Evolutionary conservation across 2,797 vertebrate species (phyloP), one percentile per base, ranked within the genome.

Genomic region (Cryptoblepharus egeriae): DNA sequence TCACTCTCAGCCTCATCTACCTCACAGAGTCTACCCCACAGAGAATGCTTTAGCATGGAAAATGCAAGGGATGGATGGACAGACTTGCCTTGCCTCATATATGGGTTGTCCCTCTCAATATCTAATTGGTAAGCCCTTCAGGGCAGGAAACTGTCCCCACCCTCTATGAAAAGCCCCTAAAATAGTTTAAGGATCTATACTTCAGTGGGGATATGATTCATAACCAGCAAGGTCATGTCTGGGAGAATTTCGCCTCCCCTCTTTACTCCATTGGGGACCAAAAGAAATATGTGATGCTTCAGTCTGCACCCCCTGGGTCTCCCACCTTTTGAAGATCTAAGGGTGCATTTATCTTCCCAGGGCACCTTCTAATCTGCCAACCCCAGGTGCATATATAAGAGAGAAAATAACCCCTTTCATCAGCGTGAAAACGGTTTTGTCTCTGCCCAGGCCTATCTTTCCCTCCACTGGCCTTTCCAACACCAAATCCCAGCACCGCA

Each of bases 281-380:
- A 49, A 49, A 49, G 11, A 12, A 49, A 49, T 49, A 49, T 49
- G 5, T 8, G 2, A 49, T 2, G 6, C 45, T 49, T 49, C 13
- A 12, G 45, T 79, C 58, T 16, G 8, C 7, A 20, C 16, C 3
- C 8, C 39, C 57, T 11, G 4, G 24, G 60, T 24, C 20, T 67
- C 49, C 45, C 13, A 12, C 49, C 37, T 81, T 37, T 67, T 61
- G 68, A 81, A 49, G n/a, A 75, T 75, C 80, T 42, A 49, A 75
- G 63, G 8, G 58, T 42, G 52, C 52, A 68, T 58, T 81, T 67
- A 75, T 75, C 52, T 74, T 68, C 71, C 72, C 45, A 24, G 72
- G 28, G 49, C 24, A 49, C 45, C 65, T 75, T 63, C 72, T 81
- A 75, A 81, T 75, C 72, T 75, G 52, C 39, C 35, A 28, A 52